phyloP scores from a whole-genome alignment of 2,888 invertebrate genomes.

The Mesorhabditis spiculigera region DNA sequence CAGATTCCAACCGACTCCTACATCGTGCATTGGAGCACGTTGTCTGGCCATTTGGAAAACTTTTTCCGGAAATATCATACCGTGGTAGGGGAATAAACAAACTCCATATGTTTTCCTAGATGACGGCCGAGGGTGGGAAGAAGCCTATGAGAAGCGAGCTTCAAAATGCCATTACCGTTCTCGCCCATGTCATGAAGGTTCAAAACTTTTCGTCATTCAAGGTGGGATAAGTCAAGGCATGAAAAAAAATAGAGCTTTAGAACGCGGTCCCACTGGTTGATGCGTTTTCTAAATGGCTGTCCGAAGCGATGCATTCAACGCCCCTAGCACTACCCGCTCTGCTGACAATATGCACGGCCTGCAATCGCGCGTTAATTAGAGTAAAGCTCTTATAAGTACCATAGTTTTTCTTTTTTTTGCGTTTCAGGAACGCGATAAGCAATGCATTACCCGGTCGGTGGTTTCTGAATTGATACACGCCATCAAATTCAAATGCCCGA shows the following conservation, averaged over 20 bases:
- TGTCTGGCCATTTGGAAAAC: constrained; percentile 80
- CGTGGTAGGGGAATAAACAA: constrained; percentile 28
- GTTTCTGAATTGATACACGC: constrained; percentile 92
- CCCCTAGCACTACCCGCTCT: constrained; percentile 71
- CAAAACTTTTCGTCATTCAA: constrained; percentile 79
- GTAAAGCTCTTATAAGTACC: constrained; percentile 16
- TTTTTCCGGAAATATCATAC: constrained; percentile 69
- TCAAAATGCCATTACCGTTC: constrained; percentile 61
- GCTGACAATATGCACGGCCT: constrained; percentile 82
- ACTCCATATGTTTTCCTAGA: neutral
- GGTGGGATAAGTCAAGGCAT: constrained; percentile 61
- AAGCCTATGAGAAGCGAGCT: constrained; percentile 53
- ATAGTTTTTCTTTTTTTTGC: neutral
- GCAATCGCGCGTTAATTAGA: constrained; percentile 76
- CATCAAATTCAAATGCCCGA: constrained; percentile 85
- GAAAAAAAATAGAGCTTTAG: constrained; percentile 22
- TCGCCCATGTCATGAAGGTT: constrained; percentile 71
- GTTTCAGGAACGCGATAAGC: constrained; percentile 82
- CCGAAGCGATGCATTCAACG: constrained; percentile 85
- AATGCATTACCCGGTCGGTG: constrained; percentile 82
- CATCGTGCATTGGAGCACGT: constrained; percentile 74
- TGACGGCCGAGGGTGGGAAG: constrained; percentile 3
- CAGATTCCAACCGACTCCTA: constrained; percentile 78
- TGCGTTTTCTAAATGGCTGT: constrained; percentile 88
- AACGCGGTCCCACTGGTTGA: constrained; percentile 90